Evolutionary conservation across 2,888 invertebrate species (phyloP).

Genomic region (Lumbricus terrestris): DNA sequence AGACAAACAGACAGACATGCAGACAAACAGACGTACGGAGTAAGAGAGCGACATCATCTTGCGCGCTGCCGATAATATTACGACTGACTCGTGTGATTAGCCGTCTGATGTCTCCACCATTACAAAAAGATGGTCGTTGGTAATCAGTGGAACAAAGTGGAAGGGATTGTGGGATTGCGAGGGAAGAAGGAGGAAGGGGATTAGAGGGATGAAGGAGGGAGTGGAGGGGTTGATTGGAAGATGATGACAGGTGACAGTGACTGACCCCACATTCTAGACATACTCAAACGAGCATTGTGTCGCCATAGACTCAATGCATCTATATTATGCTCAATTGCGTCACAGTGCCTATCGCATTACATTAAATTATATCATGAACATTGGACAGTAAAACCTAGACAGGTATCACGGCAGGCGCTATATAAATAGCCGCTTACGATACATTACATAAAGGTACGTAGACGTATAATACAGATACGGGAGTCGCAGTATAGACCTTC

Average conservation of each 20-base stretch:
- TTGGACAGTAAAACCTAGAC: background rate
- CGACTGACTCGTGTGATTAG: too few species aligned
- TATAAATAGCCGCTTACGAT: background rate
- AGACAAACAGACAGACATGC: too few species aligned
- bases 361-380: background rate
- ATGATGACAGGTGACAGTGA: background rate
- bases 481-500: too few species aligned
- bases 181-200: background rate
- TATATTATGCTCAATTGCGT: background rate
- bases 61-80: too few species aligned
- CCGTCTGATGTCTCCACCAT: too few species aligned
- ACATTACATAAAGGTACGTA: background rate
- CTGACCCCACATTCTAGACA: background rate
- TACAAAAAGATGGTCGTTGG: too few species aligned
- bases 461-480: background rate
- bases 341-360: background rate
- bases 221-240: background rate
- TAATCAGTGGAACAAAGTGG: too few species aligned
- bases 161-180: too few species aligned
- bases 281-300: background rate
- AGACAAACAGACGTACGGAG: too few species aligned
- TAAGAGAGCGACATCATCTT: too few species aligned
- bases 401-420: background rate
- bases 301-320: background rate
- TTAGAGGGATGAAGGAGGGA: background rate